A percentile compares a stretch with the other conserved stretches of the same genome.
Conservation (phyloP, 2,797 vertebrate genomes). For the Zalophus californianus region DNA sequence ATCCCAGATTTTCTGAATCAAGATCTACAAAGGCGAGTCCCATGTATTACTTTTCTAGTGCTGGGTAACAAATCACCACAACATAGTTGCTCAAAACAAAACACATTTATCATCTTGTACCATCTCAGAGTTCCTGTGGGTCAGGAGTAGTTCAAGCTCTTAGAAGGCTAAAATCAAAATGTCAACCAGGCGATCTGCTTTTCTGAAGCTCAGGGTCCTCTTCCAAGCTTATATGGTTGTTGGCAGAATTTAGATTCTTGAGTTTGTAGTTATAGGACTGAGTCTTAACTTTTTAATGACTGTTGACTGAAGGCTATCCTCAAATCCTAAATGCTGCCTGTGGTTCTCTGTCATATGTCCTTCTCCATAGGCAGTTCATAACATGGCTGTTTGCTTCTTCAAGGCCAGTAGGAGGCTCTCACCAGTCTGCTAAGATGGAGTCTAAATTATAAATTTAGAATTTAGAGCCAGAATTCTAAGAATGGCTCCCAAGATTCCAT, state of each 20-base stretch:
- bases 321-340: background rate
- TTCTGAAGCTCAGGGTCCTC: background rate
- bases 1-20: background rate
- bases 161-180: background rate
- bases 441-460: background rate
- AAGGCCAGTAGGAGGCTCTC: background rate
- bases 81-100: background rate
- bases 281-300: background rate
- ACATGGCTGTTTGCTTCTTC: background rate
- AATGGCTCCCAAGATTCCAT: background rate
- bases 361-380: background rate
- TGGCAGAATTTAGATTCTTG: background rate
- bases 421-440: background rate
- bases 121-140: background rate
- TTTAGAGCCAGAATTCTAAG: background rate
- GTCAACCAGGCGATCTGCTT: background rate
- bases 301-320: background rate
- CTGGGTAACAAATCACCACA: background rate
- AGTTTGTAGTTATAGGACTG: background rate
- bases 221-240: background rate
- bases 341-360: background rate
- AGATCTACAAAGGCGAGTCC: background rate
- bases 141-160: background rate
- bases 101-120: background rate
- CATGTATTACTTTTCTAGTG: background rate